A percentile compares a stretch with the other conserved stretches of the same genome.
Evolutionary conservation across 2,113 vertebrate species (phyloP).

Genomic region (Nothoprocta pentlandii): DNA sequence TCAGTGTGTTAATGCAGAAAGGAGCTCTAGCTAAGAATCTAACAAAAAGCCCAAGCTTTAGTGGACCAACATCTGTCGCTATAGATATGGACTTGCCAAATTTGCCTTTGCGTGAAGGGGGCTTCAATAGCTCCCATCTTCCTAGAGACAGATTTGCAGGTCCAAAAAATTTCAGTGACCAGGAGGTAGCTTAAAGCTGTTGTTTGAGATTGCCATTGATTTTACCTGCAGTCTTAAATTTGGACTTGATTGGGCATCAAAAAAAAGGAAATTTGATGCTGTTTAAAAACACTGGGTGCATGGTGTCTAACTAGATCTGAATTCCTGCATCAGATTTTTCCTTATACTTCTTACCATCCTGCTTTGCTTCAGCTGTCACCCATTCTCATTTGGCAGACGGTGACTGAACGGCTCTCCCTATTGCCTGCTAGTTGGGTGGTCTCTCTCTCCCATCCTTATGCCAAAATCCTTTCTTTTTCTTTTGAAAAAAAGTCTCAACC

Average conservation of each 20-base stretch:
- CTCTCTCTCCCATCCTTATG: neutral
- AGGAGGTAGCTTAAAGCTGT: conserved; percentile 19
- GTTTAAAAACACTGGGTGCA: neutral
- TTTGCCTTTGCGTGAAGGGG: neutral
- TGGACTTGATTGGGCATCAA: neutral
- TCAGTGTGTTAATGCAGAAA: neutral
- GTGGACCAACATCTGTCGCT: neutral
- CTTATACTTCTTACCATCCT: neutral
- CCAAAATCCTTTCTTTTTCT: neutral
- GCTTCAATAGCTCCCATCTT: conserved; percentile 40
- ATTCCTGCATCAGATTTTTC: neutral
- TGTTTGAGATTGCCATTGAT: conserved; percentile 11
- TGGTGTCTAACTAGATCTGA: neutral
- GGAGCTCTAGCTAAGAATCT: neutral
- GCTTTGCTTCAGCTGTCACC: neutral
- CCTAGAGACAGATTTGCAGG: conserved; percentile 16
- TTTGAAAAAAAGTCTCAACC: neutral
- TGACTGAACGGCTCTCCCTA: neutral
- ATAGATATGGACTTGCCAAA: neutral
- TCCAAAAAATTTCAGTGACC: conserved; percentile 19
- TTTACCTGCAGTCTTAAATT: conserved; percentile 16
- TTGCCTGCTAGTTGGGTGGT: neutral
- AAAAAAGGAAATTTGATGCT: neutral
- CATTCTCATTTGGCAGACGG: neutral
- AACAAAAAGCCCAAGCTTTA: neutral